Percentiles rank a stretch among this genome's conserved stretches.
phyloP scores from a whole-genome alignment of 2,888 invertebrate species.

The Andrena flavipes region DNA sequence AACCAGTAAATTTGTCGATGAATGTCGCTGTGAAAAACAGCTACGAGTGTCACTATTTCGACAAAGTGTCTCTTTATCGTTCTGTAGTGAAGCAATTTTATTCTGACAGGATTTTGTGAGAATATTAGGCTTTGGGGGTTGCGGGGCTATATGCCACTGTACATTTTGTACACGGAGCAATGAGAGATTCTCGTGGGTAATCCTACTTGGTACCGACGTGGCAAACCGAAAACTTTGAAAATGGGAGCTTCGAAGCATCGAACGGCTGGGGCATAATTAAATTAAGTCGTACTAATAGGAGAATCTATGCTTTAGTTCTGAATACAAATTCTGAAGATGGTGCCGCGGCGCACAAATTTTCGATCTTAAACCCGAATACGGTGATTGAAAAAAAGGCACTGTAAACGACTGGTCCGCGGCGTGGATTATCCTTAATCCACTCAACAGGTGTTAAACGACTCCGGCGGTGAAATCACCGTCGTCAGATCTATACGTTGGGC shows the following conservation, averaged over 20 bases:
- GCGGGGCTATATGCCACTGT: background rate
- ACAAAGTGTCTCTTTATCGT: background rate
- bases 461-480: slow-evolving; percentile 6
- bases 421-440: background rate
- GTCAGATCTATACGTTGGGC: slow-evolving; percentile 76
- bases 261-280: background rate
- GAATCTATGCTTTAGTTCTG: background rate
- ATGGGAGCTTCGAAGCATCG: background rate
- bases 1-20: slow-evolving; percentile 7
- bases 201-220: background rate
- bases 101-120: background rate
- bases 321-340: slow-evolving; percentile 3
- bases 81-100: background rate
- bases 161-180: background rate
- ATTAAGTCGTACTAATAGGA: background rate
- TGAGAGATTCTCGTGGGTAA: slow-evolving; percentile 7
- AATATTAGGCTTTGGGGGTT: background rate
- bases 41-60: background rate
- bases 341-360: background rate
- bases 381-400: background rate
- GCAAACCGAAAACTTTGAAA: background rate
- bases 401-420: slow-evolving; percentile 1
- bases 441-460: slow-evolving; percentile 17
- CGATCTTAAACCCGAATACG: background rate
- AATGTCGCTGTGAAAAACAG: slow-evolving; percentile 4